These are phyloP conservation scores for Drosophila rubida DNA, from an alignment of 2,888 invertebrate species.

Conservation along the genomic window DNA sequence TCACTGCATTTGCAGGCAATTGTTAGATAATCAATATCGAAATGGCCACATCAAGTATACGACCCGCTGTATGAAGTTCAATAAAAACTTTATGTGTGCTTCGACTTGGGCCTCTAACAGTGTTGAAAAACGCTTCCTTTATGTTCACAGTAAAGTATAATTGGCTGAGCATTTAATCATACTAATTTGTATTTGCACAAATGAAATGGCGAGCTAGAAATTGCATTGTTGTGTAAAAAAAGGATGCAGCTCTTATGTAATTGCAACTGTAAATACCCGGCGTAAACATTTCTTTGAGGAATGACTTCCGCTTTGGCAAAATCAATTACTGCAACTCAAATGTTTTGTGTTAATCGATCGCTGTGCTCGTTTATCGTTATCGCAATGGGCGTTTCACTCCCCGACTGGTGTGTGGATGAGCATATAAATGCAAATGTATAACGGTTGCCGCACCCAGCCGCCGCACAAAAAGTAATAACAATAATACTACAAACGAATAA, in stretches of 20 bases:
- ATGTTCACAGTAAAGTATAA: no score
- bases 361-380: constrained; percentile 8
- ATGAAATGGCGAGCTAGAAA: no score
- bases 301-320: constrained; percentile 3
- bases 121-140: no score
- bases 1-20: neutral
- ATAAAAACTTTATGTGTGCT: no score
- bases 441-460: constrained; percentile 21
- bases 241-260: no score
- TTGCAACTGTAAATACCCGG: no score
- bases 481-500: neutral
- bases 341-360: neutral
- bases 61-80: neutral
- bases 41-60: no score
- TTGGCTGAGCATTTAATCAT: no score
- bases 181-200: no score
- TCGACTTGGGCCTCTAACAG: no score
- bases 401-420: constrained; percentile 1
- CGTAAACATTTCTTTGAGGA: neutral
- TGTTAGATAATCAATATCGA: constrained; percentile 1
- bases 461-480: neutral
- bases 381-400: constrained; percentile 4
- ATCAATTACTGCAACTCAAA: neutral
- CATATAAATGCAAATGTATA: constrained; percentile 1
- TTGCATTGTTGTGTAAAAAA: no score